Base-by-base conservation (phyloP, 2,888 invertebrate genomes). In the Andrena flavipes region DNA sequence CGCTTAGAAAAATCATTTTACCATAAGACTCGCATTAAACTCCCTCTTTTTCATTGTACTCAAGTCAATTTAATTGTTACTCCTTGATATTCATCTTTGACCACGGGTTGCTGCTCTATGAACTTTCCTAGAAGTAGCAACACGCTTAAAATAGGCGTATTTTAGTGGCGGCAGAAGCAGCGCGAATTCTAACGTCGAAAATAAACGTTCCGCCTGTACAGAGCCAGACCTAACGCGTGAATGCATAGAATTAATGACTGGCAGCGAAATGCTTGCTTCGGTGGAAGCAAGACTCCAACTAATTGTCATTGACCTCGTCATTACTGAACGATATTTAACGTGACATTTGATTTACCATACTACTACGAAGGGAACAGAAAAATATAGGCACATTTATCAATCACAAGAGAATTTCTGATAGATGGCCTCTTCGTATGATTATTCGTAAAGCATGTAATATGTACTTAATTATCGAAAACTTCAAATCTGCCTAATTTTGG, bases 111-210 rank as follows among this genome's bases (percentile, higher is more conserved):
- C 59, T 68, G 68, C 51, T 59, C 81, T 60, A 76, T 48, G 64
- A 82, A 76, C 72, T 72, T 82, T 81, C 82, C 64, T 64, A 69
- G 81, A 76, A 72, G 48, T 51, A 49, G 69, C 65, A 69, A 80
- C 56, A 67, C 54, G 82, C 64, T 81, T 42, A 72, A 81, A 82
- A 82, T 82, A 82, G 82, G 42, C 33, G 81, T 63, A 35, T 51
- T 81, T 71, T 81, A 71, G 68, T 35, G 51, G 48, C 42, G 60
- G 10, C 76, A 72, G 71, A 63, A 81, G 64, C 71, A 0, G 42
- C 26, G 76, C 76, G 68, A 80, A 82, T 72, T 82, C 81, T 68
- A 63, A 33, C 71, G 76, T 76, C 81, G 72, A 68, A 82, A 82
- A 82, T 82, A 82, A 81, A 82, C 82, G 65, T 80, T 76, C 59